Evolutionary conservation across 2,113 vertebrate genomes (phyloP).

Genomic region (Mobula hypostoma): DNA sequence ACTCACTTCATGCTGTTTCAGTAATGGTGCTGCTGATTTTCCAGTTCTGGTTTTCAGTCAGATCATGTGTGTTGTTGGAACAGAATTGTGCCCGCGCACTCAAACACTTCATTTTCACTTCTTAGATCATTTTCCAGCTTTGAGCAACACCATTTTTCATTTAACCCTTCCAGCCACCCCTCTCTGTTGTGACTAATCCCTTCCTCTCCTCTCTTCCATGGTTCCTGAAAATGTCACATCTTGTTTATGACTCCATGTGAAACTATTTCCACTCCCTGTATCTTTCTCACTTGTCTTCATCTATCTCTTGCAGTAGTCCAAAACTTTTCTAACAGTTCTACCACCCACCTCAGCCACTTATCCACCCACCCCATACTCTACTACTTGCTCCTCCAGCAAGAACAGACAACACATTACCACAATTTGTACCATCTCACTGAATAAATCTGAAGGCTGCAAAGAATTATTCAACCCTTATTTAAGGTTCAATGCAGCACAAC

Average conservation of each 20-base stretch:
- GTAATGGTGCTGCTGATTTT: constrained; percentile 20
- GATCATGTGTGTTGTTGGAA: constrained; percentile 13
- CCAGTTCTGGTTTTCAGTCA: not conserved
- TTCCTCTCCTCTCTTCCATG: not conserved
- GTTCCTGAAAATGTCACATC: no score
- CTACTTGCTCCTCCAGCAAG: no score
- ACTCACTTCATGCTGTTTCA: not conserved
- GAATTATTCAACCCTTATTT: not conserved
- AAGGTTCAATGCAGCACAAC: not conserved
- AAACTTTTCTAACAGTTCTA: no score
- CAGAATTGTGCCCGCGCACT: not conserved
- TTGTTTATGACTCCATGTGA: no score
- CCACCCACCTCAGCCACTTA: no score
- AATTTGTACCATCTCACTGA: not conserved
- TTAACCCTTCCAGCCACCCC: not conserved
- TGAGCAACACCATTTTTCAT: no score
- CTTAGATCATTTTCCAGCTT: constrained; percentile 19
- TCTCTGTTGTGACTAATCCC: not conserved
- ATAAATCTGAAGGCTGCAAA: no score
- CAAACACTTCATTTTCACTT: not conserved
- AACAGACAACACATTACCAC: not conserved
- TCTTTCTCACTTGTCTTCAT: no score
- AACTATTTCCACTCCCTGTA: no score
- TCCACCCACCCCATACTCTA: no score
- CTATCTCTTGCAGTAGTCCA: no score